Evolutionary conservation across 2,888 invertebrate genomes (phyloP).

Genomic region (Anoplius nigerrimus): DNA sequence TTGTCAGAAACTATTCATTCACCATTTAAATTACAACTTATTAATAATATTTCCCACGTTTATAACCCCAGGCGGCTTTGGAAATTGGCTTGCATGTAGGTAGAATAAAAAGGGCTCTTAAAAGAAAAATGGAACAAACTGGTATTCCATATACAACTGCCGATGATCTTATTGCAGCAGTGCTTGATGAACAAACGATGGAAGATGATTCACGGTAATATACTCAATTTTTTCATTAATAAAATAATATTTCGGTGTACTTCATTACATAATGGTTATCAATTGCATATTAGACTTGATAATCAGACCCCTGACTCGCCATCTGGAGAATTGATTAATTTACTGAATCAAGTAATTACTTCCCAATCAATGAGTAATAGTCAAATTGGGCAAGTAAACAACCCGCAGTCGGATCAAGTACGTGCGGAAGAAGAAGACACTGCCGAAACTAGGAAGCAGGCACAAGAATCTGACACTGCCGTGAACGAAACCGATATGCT

Average conservation of each 20-base stretch:
- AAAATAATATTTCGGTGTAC: not conserved
- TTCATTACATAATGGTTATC: not conserved
- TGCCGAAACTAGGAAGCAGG: too few relatives aligned
- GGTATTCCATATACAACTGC: slow-evolving; percentile 82
- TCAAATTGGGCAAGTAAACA: too few relatives aligned
- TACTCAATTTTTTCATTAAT: slow-evolving; percentile 12
- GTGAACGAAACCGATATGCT: too few relatives aligned
- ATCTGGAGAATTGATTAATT: slow-evolving; percentile 57
- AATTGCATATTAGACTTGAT: slow-evolving; percentile 20
- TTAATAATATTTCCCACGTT: too few relatives aligned
- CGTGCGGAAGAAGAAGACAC: too few relatives aligned
- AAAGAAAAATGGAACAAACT: slow-evolving; percentile 77
- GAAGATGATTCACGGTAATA: slow-evolving; percentile 76
- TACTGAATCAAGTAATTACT: slow-evolving; percentile 57
- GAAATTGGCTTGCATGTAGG: slow-evolving; percentile 80
- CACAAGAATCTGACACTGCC: too few relatives aligned
- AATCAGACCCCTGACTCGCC: slow-evolving; percentile 49
- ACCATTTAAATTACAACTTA: too few relatives aligned
- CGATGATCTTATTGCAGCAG: slow-evolving; percentile 84
- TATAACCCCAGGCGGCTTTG: slow-evolving; percentile 76
- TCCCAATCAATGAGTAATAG: slow-evolving; percentile 41
- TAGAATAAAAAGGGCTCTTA: slow-evolving; percentile 78
- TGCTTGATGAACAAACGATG: slow-evolving; percentile 81
- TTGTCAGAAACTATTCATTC: too few relatives aligned
- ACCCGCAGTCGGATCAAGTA: too few relatives aligned